A percentile compares a stretch with the other conserved stretches of the same genome.
Conservation (phyloP, 2,113 vertebrate genomes). For the Phrynosoma blainvillii region DNA sequence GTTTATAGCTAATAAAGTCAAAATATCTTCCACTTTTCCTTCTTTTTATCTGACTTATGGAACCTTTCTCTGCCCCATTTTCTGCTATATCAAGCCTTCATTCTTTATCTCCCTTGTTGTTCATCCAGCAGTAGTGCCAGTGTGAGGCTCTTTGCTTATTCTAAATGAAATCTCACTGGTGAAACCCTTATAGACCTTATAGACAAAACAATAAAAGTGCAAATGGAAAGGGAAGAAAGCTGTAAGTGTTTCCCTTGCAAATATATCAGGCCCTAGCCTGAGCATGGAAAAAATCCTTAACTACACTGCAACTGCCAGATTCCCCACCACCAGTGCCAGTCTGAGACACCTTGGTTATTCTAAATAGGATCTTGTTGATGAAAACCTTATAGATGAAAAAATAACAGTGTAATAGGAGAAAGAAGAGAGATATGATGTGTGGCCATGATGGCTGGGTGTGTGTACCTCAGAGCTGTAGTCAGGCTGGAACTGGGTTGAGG, state of each 20-base stretch:
- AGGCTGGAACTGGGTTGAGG: accelerated
- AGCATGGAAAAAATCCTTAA: accelerated
- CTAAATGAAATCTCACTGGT: accelerated
- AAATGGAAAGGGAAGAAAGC: background rate
- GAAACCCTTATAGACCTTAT: background rate
- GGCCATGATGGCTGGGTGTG: too few species aligned
- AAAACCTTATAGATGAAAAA: too few species aligned
- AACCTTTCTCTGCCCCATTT: background rate
- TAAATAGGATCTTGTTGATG: too few species aligned
- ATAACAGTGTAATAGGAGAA: too few species aligned
- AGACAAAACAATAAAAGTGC: background rate
- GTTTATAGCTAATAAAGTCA: slow-evolving; percentile 39
- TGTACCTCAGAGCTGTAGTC: background rate
- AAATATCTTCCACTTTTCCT: background rate
- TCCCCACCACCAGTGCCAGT: too few species aligned
- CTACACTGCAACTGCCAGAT: too few species aligned
- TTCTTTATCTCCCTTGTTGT: background rate
- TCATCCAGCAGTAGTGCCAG: accelerated
- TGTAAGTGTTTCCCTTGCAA: background rate
- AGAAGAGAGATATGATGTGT: too few species aligned
- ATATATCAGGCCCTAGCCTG: background rate
- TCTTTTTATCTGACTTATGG: slow-evolving; percentile 14
- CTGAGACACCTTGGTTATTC: too few species aligned
- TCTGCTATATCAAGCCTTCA: background rate
- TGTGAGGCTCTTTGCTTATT: background rate